Evolutionary conservation across 2,113 vertebrate species (phyloP).

Genomic region (Alaudala cheleensis): DNA sequence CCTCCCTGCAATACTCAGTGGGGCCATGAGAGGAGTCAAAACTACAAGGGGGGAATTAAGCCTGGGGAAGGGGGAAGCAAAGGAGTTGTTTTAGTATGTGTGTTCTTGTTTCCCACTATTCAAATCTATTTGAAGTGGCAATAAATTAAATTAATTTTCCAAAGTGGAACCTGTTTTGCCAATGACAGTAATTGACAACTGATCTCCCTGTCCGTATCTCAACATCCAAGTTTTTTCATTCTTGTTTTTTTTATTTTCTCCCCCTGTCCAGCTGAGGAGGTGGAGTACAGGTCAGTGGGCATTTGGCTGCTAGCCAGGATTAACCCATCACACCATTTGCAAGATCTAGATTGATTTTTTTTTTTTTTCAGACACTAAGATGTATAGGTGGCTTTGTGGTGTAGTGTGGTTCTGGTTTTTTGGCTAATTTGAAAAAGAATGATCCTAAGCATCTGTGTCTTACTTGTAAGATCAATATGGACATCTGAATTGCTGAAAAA

Average conservation of each 20-base stretch:
- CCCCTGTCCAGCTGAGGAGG: neutral
- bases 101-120: neutral
- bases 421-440: neutral
- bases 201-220: neutral
- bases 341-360: neutral
- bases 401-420: fast-evolving
- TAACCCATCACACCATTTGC: neutral
- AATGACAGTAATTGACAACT: neutral
- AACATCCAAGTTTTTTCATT: neutral
- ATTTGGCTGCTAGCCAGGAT: neutral
- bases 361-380: neutral
- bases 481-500: neutral
- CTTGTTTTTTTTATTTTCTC: neutral
- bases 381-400: neutral
- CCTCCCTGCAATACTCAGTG: fast-evolving
- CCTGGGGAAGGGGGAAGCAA: neutral
- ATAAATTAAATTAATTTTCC: neutral
- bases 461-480: neutral
- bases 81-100: neutral
- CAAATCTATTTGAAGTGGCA: neutral
- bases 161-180: neutral
- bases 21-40: neutral
- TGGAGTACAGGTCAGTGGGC: neutral
- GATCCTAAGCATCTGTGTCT: neutral
- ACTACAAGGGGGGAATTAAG: neutral